These are phyloP conservation scores for Epirrhoe alternata DNA, from an alignment of 2,888 invertebrate species.

Conservation along the genomic window DNA sequence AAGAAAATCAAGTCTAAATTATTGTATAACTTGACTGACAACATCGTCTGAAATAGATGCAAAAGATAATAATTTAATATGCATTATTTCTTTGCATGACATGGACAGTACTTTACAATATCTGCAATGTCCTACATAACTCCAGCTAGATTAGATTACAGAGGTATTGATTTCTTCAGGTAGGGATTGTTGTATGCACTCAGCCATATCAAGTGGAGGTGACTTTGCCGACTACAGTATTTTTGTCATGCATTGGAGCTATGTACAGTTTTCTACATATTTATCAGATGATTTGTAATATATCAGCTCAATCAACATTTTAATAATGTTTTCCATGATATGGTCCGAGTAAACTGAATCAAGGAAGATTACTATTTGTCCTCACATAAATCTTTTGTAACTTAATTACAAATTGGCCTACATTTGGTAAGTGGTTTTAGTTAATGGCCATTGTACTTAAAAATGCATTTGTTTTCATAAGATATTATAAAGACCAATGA, in stretches of 20 bases:
- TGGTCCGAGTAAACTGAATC: too few relatives aligned
- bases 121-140: slow-evolving; percentile 25
- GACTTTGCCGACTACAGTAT: neutral
- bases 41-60: too few relatives aligned
- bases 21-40: too few relatives aligned
- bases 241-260: too few relatives aligned
- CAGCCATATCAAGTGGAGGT: slow-evolving; percentile 18
- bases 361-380: too few relatives aligned
- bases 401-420: slow-evolving; percentile 6
- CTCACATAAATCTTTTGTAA: too few relatives aligned
- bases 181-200: slow-evolving; percentile 27
- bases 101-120: neutral
- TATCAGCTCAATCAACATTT: too few relatives aligned
- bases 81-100: neutral
- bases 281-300: too few relatives aligned
- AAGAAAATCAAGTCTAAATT: too few relatives aligned
- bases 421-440: neutral
- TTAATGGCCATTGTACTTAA: slow-evolving; percentile 12
- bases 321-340: too few relatives aligned
- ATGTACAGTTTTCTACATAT: too few relatives aligned
- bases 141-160: slow-evolving; percentile 38
- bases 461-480: slow-evolving; percentile 3
- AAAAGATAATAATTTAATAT: too few relatives aligned
- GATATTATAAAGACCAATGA: neutral
- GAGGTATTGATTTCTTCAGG: slow-evolving; percentile 33